These are phyloP conservation scores for Cryptophagus acutangulus DNA, from an alignment of 2,888 invertebrate species.

Conservation along the genomic window DNA sequence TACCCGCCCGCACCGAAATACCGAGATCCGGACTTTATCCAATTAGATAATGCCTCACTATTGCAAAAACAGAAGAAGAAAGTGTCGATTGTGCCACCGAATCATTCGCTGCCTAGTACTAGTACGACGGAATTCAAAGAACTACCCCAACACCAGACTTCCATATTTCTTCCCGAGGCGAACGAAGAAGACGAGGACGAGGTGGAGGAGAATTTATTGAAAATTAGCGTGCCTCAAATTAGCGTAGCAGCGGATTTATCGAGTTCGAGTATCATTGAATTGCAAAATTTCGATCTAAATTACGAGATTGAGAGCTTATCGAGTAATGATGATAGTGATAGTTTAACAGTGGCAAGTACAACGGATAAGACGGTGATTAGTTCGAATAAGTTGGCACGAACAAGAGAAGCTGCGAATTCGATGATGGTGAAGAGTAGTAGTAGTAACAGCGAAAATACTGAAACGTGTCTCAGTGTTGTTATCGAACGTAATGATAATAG, in stretches of 20 bases:
- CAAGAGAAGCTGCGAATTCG: slow-evolving; percentile 38
- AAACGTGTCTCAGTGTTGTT: slow-evolving; percentile 50
- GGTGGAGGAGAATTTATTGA: slow-evolving; percentile 4
- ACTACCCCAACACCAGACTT: slow-evolving; percentile 30
- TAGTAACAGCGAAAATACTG: slow-evolving; percentile 41
- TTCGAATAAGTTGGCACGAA: slow-evolving; percentile 42
- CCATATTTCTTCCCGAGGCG: no score
- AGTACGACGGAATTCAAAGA: slow-evolving; percentile 42
- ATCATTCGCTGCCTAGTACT: slow-evolving; percentile 44
- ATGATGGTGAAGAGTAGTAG: slow-evolving; percentile 11
- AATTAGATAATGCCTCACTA: slow-evolving; percentile 35
- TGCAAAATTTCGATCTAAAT: slow-evolving; percentile 44
- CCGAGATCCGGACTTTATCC: slow-evolving; percentile 33
- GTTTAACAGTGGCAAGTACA: slow-evolving; percentile 37
- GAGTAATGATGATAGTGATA: slow-evolving; percentile 35
- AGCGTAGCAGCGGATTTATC: slow-evolving; percentile 26
- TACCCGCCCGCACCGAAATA: slow-evolving; percentile 52
- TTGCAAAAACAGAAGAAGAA: slow-evolving; percentile 43
- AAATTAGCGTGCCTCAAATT: slow-evolving; percentile 30
- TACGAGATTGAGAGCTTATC: slow-evolving; percentile 42
- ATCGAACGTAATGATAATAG: slow-evolving; percentile 40
- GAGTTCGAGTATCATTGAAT: slow-evolving; percentile 42
- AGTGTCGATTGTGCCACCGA: slow-evolving; percentile 47
- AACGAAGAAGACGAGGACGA: background rate
- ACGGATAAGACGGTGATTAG: slow-evolving; percentile 35